Evolutionary conservation across 2,888 invertebrate species (phyloP).

Genomic region (Caenorhabditis sp.): DNA sequence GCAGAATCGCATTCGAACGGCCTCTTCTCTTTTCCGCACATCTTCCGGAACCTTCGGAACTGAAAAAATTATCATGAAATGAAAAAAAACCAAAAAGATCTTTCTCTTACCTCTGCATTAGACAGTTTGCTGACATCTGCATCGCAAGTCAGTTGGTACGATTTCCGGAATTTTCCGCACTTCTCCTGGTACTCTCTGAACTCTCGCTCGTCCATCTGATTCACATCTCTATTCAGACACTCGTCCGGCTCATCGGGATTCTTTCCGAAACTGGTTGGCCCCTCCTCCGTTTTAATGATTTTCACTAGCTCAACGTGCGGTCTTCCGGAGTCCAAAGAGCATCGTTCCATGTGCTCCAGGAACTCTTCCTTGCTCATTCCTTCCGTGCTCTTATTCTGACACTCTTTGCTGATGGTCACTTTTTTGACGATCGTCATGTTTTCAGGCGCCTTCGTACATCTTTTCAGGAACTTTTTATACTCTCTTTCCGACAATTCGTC

Average conservation of each 20-base stretch:
- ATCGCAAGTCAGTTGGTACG: slow-evolving; percentile 35
- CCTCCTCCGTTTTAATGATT: slow-evolving; percentile 8
- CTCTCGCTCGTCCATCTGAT: slow-evolving; percentile 17
- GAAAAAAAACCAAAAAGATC: too few relatives aligned
- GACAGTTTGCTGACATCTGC: slow-evolving; percentile 24
- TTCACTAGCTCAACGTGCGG: slow-evolving; percentile 15
- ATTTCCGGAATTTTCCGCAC: slow-evolving; percentile 4
- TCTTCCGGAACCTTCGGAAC: slow-evolving; percentile 30
- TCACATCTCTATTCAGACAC: slow-evolving; percentile 15
- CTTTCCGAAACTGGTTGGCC: neutral
- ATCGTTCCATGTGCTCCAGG: neutral
- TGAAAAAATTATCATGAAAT: too few relatives aligned
- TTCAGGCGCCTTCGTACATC: slow-evolving; percentile 6
- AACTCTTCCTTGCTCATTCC: slow-evolving; percentile 25
- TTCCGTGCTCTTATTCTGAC: slow-evolving; percentile 21
- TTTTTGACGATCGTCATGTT: slow-evolving; percentile 10
- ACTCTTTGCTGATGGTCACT: neutral
- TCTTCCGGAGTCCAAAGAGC: neutral
- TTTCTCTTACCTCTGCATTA: slow-evolving; percentile 17
- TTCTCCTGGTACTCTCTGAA: slow-evolving; percentile 1
- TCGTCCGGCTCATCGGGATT: neutral
- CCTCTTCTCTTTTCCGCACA: slow-evolving; percentile 24
- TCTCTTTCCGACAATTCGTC: slow-evolving; percentile 12
- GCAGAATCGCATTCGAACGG: slow-evolving; percentile 21
- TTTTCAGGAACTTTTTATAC: slow-evolving; percentile 8